Base-by-base conservation (phyloP, 2,797 vertebrate genomes). In the Helarctos malayanus region DNA sequence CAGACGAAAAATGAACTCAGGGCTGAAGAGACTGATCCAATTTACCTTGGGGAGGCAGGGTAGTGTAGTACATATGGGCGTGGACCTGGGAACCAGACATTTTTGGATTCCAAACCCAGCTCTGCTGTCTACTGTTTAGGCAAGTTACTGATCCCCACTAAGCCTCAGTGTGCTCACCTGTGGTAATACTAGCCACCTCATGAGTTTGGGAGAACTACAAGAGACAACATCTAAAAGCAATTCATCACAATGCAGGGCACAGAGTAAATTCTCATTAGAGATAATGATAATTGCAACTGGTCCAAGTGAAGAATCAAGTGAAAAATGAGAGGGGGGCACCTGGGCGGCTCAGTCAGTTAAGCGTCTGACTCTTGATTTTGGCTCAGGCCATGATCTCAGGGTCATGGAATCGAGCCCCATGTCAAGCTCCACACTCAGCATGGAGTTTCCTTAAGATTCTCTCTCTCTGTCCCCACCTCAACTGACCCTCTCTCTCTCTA, bases 21-120 rank as follows among this genome's bases (percentile, higher is more conserved):
- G 23, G 29, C 56, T 19, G 38, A 90, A 47, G 12, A 35, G 52
- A 52, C 59, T 16, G n/a, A 54, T 13, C 23, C 65, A 1, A 1
- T 79, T 23, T 57, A 32, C 21, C 76, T 45, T 12, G 18, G 47
- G 27, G 41, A 56, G 71, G 41, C 7, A 12, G 38, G 4, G 1
- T 1, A 35, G 15, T 19, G 4, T 0, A 2, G 49, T 3, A 61
- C 63, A 38, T 11, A 2, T 9, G 68, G 19, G 10, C 4, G 2
- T 3, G 19, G 57, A 10, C 23, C 52, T 15, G 18, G 59, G 59
- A 45, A 49, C n/a, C 41, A 16, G 84, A 35, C 13, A 19, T 29
- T 81, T 59, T 82, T 73, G 32, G 38, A 32, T 54, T 52, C 45
- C n/a, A 87, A 18, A 9, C 45, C 90, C 27, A 47, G 54, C 21